Evolutionary conservation across 64 coral and sea anemone genomes (phyloP).

Genomic region (Montipora capricornis): DNA sequence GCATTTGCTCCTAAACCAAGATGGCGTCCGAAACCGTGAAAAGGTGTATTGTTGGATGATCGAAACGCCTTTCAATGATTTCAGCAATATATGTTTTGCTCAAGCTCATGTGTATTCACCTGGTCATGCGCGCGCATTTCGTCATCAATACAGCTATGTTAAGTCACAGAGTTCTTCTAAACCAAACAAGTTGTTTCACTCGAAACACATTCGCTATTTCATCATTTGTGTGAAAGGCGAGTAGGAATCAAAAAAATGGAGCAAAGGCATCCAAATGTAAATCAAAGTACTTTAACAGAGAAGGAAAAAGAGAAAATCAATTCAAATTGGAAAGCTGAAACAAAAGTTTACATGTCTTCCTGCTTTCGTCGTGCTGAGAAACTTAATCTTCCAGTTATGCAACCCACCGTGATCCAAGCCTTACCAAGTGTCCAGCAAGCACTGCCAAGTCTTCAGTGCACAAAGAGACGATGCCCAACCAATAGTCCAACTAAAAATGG

Average conservation of each 20-base stretch:
- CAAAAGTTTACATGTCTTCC: background rate
- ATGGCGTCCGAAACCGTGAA: too few relatives aligned
- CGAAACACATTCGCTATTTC: too few relatives aligned
- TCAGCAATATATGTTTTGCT: background rate
- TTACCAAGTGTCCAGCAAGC: background rate
- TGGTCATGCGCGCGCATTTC: background rate
- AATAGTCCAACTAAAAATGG: background rate
- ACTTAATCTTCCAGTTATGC: background rate
- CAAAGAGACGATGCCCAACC: background rate
- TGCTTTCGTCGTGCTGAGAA: background rate
- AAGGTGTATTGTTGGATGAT: too few relatives aligned
- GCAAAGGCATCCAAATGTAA: background rate
- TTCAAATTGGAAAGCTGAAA: background rate
- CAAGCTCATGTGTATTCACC: background rate
- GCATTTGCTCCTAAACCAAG: too few relatives aligned
- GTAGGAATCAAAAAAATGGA: background rate
- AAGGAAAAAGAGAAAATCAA: background rate
- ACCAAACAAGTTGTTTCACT: too few relatives aligned
- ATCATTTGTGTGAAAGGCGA: background rate
- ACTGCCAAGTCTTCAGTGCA: background rate
- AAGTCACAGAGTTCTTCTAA: background rate
- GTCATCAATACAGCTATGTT: background rate
- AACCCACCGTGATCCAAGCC: background rate
- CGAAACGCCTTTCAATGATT: too few relatives aligned
- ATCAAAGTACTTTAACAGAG: background rate